These are phyloP conservation scores for Australoheros facetus DNA, from an alignment of 2,797 vertebrate genomes.

Conservation along the genomic window DNA sequence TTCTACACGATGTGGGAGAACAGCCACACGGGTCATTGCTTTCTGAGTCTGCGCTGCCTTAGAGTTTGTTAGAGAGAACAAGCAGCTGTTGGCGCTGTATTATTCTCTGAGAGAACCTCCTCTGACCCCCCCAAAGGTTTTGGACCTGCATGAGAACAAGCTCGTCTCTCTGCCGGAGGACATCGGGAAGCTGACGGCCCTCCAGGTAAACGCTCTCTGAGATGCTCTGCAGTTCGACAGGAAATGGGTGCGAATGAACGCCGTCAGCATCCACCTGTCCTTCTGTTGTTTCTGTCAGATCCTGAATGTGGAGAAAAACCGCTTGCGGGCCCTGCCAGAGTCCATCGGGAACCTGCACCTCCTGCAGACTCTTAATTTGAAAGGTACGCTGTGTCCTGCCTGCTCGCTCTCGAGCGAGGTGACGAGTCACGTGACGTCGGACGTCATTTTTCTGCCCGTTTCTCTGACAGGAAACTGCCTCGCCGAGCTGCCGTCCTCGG, in stretches of 20 bases:
- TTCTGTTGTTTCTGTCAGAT: slow-evolving; percentile 78
- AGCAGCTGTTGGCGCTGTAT: neutral
- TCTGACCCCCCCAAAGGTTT: slow-evolving; percentile 79
- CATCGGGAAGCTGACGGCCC: slow-evolving; percentile 84
- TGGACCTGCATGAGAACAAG: slow-evolving; percentile 93
- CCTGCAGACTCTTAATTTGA: slow-evolving; percentile 91
- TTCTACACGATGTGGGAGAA: neutral
- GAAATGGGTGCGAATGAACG: neutral
- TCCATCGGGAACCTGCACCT: slow-evolving; percentile 85
- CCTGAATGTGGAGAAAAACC: slow-evolving; percentile 91
- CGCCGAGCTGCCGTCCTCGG: slow-evolving; percentile 77
- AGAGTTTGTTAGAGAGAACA: neutral
- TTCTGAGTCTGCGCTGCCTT: neutral
- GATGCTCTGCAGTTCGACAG: neutral
- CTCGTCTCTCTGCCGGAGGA: slow-evolving; percentile 87
- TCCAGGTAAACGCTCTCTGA: slow-evolving; percentile 83
- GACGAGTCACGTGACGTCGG: neutral
- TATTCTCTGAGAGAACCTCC: neutral
- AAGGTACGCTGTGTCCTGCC: slow-evolving; percentile 76
- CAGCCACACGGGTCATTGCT: neutral
- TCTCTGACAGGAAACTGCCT: slow-evolving; percentile 85
- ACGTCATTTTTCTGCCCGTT: neutral
- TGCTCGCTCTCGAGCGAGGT: neutral
- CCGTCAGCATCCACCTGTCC: neutral
- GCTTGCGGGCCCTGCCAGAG: slow-evolving; percentile 85